These are phyloP conservation scores for Horisme vitalbata DNA, from an alignment of 2,888 invertebrate species.

Conservation along the genomic window DNA sequence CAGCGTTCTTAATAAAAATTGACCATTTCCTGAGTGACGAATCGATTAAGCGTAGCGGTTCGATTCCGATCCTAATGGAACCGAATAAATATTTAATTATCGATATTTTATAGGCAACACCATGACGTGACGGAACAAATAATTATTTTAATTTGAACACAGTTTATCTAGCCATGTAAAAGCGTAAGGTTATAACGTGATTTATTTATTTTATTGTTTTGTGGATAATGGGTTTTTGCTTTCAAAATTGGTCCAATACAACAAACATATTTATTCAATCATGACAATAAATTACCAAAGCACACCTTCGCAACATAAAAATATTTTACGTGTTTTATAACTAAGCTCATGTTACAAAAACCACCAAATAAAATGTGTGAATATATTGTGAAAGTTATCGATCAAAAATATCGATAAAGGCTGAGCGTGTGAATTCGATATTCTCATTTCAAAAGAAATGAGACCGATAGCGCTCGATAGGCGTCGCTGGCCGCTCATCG, in stretches of 20 bases:
- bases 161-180: slow-evolving; percentile 17
- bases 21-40: slow-evolving; percentile 69
- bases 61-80: slow-evolving; percentile 67
- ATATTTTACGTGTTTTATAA: slow-evolving; percentile 20
- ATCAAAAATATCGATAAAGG: slow-evolving; percentile 45
- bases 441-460: slow-evolving; percentile 41
- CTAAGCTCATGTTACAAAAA: slow-evolving; percentile 26
- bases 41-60: slow-evolving; percentile 70
- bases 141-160: slow-evolving; percentile 65
- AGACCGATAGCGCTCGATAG: slow-evolving; percentile 37
- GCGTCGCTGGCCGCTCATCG: slow-evolving; percentile 45
- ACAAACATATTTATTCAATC: slow-evolving; percentile 11
- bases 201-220: neutral
- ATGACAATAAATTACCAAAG: slow-evolving; percentile 14
- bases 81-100: slow-evolving; percentile 80
- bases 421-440: slow-evolving; percentile 43
- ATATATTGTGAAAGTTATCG: slow-evolving; percentile 50
- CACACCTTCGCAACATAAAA: slow-evolving; percentile 7
- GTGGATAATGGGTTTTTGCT: neutral
- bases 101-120: slow-evolving; percentile 65
- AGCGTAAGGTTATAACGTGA: neutral
- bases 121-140: slow-evolving; percentile 58
- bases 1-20: slow-evolving; percentile 66
- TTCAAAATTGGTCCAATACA: neutral
- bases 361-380: slow-evolving; percentile 35